phyloP scores from a whole-genome alignment of 2,797 vertebrate species.

The Siniperca scherzeri region DNA sequence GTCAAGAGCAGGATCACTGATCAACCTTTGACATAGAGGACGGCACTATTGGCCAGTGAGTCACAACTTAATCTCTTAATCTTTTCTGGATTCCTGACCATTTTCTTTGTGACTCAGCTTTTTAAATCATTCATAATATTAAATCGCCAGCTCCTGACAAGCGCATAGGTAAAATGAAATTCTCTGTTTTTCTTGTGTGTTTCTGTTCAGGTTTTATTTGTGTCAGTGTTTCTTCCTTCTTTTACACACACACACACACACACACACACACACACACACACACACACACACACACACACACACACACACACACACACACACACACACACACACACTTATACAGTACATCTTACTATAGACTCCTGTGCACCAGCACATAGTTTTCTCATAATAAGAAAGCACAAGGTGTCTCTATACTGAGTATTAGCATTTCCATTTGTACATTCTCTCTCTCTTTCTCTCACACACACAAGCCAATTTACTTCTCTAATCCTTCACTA shows the following conservation, averaged over 20 bases:
- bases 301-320: no score
- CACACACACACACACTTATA: neutral
- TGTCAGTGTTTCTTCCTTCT: constrained; percentile 12
- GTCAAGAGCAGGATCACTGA: neutral
- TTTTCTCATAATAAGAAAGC: constrained; percentile 38
- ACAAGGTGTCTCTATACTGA: constrained; percentile 15
- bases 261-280: no score
- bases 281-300: no score
- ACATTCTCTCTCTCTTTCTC: neutral
- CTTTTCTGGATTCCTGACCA: neutral
- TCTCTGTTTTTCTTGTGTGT: constrained; percentile 13
- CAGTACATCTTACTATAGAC: constrained; percentile 25
- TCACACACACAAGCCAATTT: constrained; percentile 19
- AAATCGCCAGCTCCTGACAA: constrained; percentile 15
- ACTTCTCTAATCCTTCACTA: constrained; percentile 26
- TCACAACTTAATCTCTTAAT: neutral
- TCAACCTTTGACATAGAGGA: neutral
- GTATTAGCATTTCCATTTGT: constrained; percentile 27
- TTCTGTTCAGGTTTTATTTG: neutral
- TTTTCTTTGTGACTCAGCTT: constrained; percentile 10
- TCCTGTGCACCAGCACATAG: constrained; percentile 22
- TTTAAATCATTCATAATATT: constrained; percentile 1
- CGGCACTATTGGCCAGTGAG: neutral
- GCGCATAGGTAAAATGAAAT: neutral
- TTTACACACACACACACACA: neutral